Conservation (phyloP, 2,113 vertebrate species). For the Otis tarda region DNA sequence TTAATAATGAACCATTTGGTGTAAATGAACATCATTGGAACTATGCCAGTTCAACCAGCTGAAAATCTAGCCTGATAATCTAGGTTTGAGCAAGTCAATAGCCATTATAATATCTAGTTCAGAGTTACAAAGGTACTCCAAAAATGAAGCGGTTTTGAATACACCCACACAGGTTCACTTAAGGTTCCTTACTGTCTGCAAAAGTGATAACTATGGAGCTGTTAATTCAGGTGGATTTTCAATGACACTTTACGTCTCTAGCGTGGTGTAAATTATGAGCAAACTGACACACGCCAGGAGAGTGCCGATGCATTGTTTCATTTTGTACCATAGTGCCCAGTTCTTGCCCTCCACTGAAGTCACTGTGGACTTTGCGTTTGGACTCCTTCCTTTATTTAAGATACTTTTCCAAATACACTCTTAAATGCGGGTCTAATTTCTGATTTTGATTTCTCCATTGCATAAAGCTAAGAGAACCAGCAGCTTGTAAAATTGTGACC, state of each 20-base stretch:
- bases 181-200: constrained; percentile 30
- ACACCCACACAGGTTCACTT: background rate
- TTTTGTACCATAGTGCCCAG: background rate
- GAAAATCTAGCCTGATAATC: constrained; percentile 60
- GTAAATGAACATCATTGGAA: constrained; percentile 39
- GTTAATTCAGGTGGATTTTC: constrained; percentile 38
- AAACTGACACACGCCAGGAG: background rate
- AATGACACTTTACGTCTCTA: background rate
- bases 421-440: background rate
- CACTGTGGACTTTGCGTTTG: background rate
- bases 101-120: constrained; percentile 40
- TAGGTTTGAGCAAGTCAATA: constrained; percentile 44
- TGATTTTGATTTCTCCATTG: background rate
- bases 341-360: background rate
- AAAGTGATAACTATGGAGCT: constrained; percentile 12
- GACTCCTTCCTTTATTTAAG: background rate
- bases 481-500: background rate
- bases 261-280: background rate
- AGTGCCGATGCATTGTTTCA: background rate
- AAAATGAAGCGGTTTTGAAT: background rate
- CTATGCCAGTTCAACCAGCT: constrained; percentile 39
- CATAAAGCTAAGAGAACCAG: background rate
- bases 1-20: constrained; percentile 64
- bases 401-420: background rate
- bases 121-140: constrained; percentile 11